Percentiles rank a stretch among this genome's conserved stretches.
phyloP scores from a whole-genome alignment of 2,797 vertebrate species.

The Zenarchopterus dispar region DNA sequence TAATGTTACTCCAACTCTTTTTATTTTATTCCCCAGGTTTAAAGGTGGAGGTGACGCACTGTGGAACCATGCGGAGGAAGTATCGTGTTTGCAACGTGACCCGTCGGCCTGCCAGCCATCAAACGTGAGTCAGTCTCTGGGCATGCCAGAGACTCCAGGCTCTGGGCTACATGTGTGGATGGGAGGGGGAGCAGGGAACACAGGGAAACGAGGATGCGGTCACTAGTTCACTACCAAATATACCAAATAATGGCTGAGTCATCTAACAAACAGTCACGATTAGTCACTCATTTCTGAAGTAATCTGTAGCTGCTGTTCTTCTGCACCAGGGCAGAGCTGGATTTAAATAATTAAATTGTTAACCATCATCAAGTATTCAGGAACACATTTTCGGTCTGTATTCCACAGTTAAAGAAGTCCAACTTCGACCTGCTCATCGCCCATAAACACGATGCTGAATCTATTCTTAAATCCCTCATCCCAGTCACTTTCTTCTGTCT shows the following conservation, averaged over 20 bases:
- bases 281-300: slow-evolving; percentile 54
- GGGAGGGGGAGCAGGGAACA: neutral
- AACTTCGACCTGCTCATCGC: neutral
- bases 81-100: slow-evolving; percentile 99
- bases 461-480: neutral
- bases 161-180: slow-evolving; percentile 26
- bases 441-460: neutral
- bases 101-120: slow-evolving; percentile 96
- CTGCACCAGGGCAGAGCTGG: neutral
- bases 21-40: slow-evolving; percentile 84
- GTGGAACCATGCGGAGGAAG: slow-evolving; percentile 99
- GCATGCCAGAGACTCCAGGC: slow-evolving; percentile 14
- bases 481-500: neutral
- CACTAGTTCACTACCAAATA: slow-evolving; percentile 39
- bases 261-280: slow-evolving; percentile 34
- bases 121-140: slow-evolving; percentile 90
- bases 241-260: slow-evolving; percentile 61
- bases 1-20: slow-evolving; percentile 10
- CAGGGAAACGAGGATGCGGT: slow-evolving; percentile 21
- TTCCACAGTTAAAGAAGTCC: too few species aligned
- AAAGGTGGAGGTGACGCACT: slow-evolving; percentile 99
- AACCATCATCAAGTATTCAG: neutral
- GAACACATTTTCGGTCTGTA: neutral
- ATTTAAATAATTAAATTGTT: neutral
- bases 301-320: slow-evolving; percentile 15